Conservation (phyloP, 2,113 vertebrate genomes). For the Malurus melanocephalus region DNA sequence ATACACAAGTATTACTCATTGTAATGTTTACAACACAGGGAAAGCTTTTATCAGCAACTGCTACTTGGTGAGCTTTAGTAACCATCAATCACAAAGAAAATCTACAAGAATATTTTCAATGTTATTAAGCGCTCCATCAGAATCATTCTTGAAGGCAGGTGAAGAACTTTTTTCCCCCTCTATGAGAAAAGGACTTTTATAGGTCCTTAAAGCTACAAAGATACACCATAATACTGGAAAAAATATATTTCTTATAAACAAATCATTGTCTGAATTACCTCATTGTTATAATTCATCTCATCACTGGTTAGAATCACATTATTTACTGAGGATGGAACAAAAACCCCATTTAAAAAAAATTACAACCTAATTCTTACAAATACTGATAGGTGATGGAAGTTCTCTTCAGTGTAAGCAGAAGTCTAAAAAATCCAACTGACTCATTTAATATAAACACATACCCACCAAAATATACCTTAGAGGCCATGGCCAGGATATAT, state of each 20-base stretch:
- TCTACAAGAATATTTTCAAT: background rate
- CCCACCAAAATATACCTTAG: background rate
- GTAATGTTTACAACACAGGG: background rate
- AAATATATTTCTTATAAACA: fast-evolving
- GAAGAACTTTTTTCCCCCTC: background rate
- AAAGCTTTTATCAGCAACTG: background rate
- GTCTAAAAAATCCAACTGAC: background rate
- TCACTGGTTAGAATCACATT: background rate
- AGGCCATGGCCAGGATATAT: background rate
- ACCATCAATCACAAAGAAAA: background rate
- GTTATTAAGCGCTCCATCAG: background rate
- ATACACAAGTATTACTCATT: background rate
- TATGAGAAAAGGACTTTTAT: background rate
- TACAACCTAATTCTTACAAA: background rate
- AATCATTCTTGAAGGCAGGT: background rate
- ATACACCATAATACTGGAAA: background rate
- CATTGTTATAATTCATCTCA: background rate
- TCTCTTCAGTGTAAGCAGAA: background rate
- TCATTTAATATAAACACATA: background rate
- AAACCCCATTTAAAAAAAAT: background rate
- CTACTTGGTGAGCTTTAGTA: background rate
- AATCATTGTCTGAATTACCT: background rate
- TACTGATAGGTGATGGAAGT: background rate
- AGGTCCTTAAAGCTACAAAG: background rate
- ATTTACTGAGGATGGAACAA: background rate